Base-by-base conservation (phyloP, 2,113 vertebrate species). In the Upupa epops region DNA sequence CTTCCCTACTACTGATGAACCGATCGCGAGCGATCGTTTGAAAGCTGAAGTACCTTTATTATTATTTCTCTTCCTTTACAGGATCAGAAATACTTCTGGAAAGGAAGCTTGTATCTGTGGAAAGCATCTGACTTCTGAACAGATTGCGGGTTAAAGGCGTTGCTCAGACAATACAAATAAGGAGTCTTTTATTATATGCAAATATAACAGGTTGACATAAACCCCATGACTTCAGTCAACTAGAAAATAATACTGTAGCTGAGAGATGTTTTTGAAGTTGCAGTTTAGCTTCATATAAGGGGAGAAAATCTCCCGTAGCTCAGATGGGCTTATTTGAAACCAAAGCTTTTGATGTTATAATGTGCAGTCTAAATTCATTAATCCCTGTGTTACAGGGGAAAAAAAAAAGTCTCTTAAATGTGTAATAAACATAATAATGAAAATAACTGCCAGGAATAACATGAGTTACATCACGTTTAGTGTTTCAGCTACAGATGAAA, bases 341-440 rank as follows among this genome's bases (percentile, higher is more conserved):
- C 66, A 94, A 89, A 86, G 59, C 95, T 94, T 93, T 96, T 97
- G 95, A 94, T 97, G 96, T 94, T 96, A 94, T 95, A 96, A 95
- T 96, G 86, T 95, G 90, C 79, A 92, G 74, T 92, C 93, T 92
- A 97, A 95, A 92, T 96, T 96, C 95, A 97, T 91, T 95, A 96
- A 96, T 96, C 66, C 66, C 45, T 87, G 69, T 81, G 78, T 82
- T 75, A 8, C 81, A 93, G 89, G 88, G 92, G 17, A 48, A 92
- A 92, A 92, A 84, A 90, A 77, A 92, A 86, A n/a, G 25, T 61
- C 78, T 93, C 89, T 94, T 96, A 94, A 97, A 94, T 91, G 89
- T 95, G 89, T 96, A 97, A 96, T 96, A 96, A 97, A 95, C 88
- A 96, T 95, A 96, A 97, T 95, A 97, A 95, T 95, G 90, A 96